phyloP scores from a whole-genome alignment of 2,113 vertebrate species.

The Plectropomus leopardus region DNA sequence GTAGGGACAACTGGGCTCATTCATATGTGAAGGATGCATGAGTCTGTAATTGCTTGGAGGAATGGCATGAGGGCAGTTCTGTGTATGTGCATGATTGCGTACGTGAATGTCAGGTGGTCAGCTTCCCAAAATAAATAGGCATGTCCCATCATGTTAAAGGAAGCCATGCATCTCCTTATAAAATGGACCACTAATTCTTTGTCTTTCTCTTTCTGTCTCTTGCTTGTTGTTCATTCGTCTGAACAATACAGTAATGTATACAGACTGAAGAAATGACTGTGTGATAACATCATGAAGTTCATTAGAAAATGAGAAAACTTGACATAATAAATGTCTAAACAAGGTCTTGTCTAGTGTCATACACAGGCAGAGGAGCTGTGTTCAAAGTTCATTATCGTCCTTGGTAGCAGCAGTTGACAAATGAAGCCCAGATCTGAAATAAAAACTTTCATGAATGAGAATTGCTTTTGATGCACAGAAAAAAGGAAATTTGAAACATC shows the following conservation, averaged over 20 bases:
- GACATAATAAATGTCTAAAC: neutral
- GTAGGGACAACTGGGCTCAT: slow-evolving; percentile 51
- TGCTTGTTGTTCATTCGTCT: neutral
- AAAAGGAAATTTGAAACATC: neutral
- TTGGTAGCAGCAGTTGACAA: neutral
- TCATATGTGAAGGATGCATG: slow-evolving; percentile 64
- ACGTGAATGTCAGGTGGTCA: slow-evolving; percentile 47
- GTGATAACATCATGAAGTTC: neutral
- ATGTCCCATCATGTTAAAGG: slow-evolving; percentile 44
- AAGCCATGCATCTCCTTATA: slow-evolving; percentile 39
- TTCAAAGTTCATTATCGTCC: neutral
- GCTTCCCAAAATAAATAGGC: slow-evolving; percentile 36
- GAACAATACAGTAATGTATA: neutral
- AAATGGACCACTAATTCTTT: slow-evolving; percentile 33
- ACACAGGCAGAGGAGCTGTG: neutral
- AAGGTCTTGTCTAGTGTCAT: slow-evolving; percentile 1
- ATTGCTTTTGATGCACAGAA: neutral
- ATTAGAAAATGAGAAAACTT: slow-evolving; percentile 4
- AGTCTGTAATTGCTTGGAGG: slow-evolving; percentile 61
- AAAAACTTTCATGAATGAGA: neutral
- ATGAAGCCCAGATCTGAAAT: neutral
- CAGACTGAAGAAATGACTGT: neutral
- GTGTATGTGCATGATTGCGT: neutral
- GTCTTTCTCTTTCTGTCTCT: neutral
- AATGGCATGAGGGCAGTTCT: slow-evolving; percentile 2